phyloP scores from a whole-genome alignment of 2,888 invertebrate species.

The Trachelus troglodyta region DNA sequence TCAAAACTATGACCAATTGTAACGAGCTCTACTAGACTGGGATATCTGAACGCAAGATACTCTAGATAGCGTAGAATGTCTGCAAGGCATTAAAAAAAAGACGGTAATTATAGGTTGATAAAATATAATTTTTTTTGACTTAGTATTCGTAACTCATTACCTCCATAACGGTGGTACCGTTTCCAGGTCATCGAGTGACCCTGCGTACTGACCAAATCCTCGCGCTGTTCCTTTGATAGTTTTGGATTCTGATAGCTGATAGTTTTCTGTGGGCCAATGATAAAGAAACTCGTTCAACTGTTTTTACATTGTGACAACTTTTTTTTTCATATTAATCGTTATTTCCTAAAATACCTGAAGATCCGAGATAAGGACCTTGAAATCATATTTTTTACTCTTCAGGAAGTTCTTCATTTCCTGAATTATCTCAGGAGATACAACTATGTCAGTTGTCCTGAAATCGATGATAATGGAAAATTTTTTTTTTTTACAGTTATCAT shows the following conservation, averaged over 20 bases:
- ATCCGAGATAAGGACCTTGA: slow-evolving; percentile 77
- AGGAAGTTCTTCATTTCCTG: slow-evolving; percentile 72
- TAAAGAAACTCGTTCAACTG: neutral
- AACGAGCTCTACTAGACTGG: slow-evolving; percentile 74
- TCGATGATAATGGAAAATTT: neutral
- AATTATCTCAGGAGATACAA: slow-evolving; percentile 77
- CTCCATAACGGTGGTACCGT: slow-evolving; percentile 76
- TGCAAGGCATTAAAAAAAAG: slow-evolving; percentile 41
- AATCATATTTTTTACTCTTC: slow-evolving; percentile 73
- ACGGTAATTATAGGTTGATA: neutral
- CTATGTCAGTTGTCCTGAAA: slow-evolving; percentile 73
- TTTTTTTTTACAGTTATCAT: neutral
- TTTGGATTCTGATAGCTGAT: slow-evolving; percentile 77
- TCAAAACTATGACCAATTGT: slow-evolving; percentile 81
- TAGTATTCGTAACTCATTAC: slow-evolving; percentile 39
- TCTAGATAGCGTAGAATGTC: slow-evolving; percentile 79
- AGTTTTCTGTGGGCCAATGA: slow-evolving; percentile 68
- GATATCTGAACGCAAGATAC: slow-evolving; percentile 74
- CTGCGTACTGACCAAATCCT: slow-evolving; percentile 70
- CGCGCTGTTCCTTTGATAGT: slow-evolving; percentile 72
- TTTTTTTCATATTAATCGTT: neutral
- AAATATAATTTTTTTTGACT: neutral
- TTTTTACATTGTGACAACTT: neutral
- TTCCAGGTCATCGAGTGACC: slow-evolving; percentile 79
- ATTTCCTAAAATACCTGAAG: slow-evolving; percentile 69